Base-by-base conservation (phyloP, 2,888 invertebrate species). In the Ligdia adustata region DNA sequence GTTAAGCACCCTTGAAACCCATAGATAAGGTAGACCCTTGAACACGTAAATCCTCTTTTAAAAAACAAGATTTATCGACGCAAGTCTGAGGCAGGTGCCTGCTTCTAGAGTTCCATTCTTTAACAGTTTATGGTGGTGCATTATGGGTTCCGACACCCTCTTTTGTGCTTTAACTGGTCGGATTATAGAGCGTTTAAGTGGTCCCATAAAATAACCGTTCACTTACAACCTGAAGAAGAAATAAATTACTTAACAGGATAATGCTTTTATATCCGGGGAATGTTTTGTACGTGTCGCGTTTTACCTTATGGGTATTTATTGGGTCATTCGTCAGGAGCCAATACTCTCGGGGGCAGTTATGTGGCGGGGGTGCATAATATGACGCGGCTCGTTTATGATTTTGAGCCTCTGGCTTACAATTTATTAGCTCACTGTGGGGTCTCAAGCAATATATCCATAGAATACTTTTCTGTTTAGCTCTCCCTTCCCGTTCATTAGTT, bases 171-270 rank as follows among this genome's bases (percentile, higher is more conserved):
- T 80, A 82, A 84, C 83, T 76, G 79, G 78, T 64, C 52, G 78
- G 83, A 86, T 89, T 87, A 87, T 87, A 75, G 81, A 84, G 77
- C 81, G 79, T 81, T 87, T 85, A 87, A 87, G 86, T 86, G 82
- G 79, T 64, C 60, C 77, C 77, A 87, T 88, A 88, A 90, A 90
- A 83, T 81, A 84, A 80, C 75, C 72, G 82, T 79, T 78, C 77
- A 73, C 71, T 74, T 72, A 72, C 75, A 85, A 85, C 86, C 84
- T 84, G 80, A 81, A 84, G 80, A 82, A 78, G 84, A 87, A 87
- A 90, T 90, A 89, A 88, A 89, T 90, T 89, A 88, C 85, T 83
- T 83, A 83, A 87, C 83, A 82, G 82, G 82, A 87, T 88, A 88
- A 88, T 86, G 85, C 89, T 88, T 88, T 87, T 85, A 88, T 83